Base-by-base conservation (phyloP, 2,888 invertebrate genomes). In the Conus canariensis region DNA sequence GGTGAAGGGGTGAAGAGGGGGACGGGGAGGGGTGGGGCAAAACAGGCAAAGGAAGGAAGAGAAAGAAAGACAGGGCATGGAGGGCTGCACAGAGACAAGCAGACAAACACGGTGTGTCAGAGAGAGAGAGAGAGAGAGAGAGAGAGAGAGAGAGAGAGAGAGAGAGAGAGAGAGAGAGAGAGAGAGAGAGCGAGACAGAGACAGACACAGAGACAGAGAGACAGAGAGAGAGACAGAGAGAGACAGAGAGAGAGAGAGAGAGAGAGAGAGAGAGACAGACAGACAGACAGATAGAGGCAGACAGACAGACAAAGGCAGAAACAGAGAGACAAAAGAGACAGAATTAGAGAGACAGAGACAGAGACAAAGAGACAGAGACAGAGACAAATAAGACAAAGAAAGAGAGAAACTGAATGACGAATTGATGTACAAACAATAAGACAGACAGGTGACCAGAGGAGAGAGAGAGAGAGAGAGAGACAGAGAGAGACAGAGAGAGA, bases 41-140 rank as follows among this genome's bases (percentile, higher is more conserved):
- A 16, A 30, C 8, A 80, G 77, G 25, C 30, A 80, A 80, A 80
- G 30, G 25, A 30, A 80, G 77, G 25, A 30, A 45, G 8, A 7
- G 9, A 30, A 16, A 7, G 2, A 30, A 30, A 45, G 77, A 30
- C 10, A 30, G 77, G 30, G 30, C 1, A 80, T 25, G 30, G 30
- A 30, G 77, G 16, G 25, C 3, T 25, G 16, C 3, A 80, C 5
- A 30, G 30, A 5, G 30, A 80, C 30, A 77, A 25, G 25, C 25
- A 80, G 77, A 30, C 5, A 30, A 30, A 80, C 19, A 30, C 12
- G 10, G 22, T 9, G 30, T 5, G 77, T 10, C 7, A 80, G 30
- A 80, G 80, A 80, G 80, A 80, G 30, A 80, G 80, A 80, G 30
- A 80, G 80, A 80, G 30, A 22, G 70, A 70, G 70, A 70, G 70